phyloP scores from a whole-genome alignment of 2,797 vertebrate species.

The Sebastes dallii region DNA sequence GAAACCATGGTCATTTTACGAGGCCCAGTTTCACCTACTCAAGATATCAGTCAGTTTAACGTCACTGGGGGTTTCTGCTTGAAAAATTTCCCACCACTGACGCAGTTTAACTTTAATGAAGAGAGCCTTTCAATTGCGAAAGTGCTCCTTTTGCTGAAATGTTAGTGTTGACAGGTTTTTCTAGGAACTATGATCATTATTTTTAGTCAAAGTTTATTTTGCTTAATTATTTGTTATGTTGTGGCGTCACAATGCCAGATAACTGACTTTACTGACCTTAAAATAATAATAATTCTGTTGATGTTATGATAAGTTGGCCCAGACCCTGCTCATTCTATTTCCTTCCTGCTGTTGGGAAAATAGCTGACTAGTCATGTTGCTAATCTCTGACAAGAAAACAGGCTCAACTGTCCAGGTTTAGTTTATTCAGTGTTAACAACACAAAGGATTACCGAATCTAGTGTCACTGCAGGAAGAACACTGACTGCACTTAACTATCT shows the following conservation, averaged over 20 bases:
- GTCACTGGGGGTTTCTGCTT: background rate
- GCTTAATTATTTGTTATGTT: background rate
- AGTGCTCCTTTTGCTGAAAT: background rate
- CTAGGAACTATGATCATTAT: background rate
- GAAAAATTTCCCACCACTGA: background rate
- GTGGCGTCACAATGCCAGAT: background rate
- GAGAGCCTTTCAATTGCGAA: background rate
- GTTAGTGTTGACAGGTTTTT: background rate
- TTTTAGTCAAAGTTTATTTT: background rate
- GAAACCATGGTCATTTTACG: constrained; percentile 11
- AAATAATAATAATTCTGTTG: background rate
- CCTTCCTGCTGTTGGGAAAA: background rate
- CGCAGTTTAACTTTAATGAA: background rate
- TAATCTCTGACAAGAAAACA: background rate
- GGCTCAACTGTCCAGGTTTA: background rate
- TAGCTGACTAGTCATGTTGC: background rate
- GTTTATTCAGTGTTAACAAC: background rate
- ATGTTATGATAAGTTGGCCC: background rate
- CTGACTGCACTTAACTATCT: background rate
- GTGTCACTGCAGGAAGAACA: background rate
- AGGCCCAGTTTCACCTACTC: background rate
- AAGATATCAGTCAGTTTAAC: background rate
- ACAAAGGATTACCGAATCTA: background rate
- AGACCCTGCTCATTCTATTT: background rate
- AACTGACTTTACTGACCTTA: background rate